Evolutionary conservation across 2,113 vertebrate species (phyloP), one percentile per base, ranked within the genome.

Genomic region (Jaculus jaculus): DNA sequence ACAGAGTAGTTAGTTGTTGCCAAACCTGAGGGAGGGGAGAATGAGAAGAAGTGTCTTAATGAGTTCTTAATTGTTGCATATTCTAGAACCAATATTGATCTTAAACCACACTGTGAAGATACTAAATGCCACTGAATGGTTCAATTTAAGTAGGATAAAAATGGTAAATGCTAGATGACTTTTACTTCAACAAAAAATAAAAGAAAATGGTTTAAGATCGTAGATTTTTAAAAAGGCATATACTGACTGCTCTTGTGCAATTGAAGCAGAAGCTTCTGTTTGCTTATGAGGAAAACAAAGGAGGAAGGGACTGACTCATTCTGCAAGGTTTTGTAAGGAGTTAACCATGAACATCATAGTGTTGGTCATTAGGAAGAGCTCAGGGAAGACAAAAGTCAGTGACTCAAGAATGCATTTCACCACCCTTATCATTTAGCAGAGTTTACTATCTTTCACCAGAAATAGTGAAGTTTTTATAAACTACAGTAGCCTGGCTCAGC

Each of bases 301-400:
- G 15, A 5, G 37, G 24, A 24, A 11, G 58, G 30, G 34, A 4
- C 15, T 71, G 26, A 85, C 20, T 87, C 65, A 84, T 85, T 80
- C 72, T 83, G 83, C 11, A 65, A 37, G 37, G 17, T 65, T 77
- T 79, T 89, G 2, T 65, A n/a, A 93, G n/a, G 47, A 47, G 79
- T 74, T 83, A 54, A 58, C 47, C 73, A 80, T 66, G 74, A 87
- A 95, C 93, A 93, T 34, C 79, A 77, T 10, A 82, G n/a, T 23
- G 11, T 32, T 84, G 20, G 58, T 32, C 42, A n/a, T 78, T 1
- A 90, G 61, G 11, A 90, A 11, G 32, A 54, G 54, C n/a, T 83
- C 30, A 28, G 60, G 3, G 34, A 79, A 82, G 69, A 91, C 21
- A 72, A 69, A 32, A 54, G 42, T 47, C 42, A 47, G 42, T 47